These are phyloP conservation scores for Athalia rosae DNA, from an alignment of 2,888 invertebrate genomes.

Conservation along the genomic window DNA sequence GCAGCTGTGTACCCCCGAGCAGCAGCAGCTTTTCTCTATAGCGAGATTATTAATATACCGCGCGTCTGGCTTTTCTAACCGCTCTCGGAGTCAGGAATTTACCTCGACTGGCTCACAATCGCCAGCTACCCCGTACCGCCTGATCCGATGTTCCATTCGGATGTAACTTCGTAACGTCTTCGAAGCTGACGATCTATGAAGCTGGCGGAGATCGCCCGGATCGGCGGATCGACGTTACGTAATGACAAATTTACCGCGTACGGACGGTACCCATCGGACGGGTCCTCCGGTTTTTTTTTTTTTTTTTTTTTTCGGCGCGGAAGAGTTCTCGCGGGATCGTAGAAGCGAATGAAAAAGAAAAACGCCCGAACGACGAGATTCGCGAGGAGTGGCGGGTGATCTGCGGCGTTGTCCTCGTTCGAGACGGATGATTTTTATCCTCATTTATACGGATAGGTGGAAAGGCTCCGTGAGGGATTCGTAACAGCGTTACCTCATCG, in stretches of 20 bases:
- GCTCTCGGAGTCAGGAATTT: slow-evolving; percentile 31
- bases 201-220: slow-evolving; percentile 56
- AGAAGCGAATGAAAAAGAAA: background rate
- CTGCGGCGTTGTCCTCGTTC: background rate
- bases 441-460: slow-evolving; percentile 55
- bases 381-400: slow-evolving; percentile 9
- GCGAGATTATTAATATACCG: slow-evolving; percentile 50
- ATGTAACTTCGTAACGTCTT: slow-evolving; percentile 47
- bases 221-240: slow-evolving; percentile 53
- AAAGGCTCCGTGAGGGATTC: slow-evolving; percentile 57
- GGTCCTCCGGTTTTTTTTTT: too few relatives aligned
- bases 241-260: slow-evolving; percentile 55
- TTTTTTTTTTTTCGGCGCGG: too few relatives aligned
- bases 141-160: slow-evolving; percentile 48
- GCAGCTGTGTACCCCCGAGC: background rate
- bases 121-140: slow-evolving; percentile 48
- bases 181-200: slow-evolving; percentile 52
- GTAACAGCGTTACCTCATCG: slow-evolving; percentile 53
- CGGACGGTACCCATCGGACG: too few relatives aligned
- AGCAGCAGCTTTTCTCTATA: slow-evolving; percentile 45
- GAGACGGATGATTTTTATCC: slow-evolving; percentile 31
- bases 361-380: slow-evolving; percentile 12
- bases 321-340: too few relatives aligned
- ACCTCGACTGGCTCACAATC: slow-evolving; percentile 48
- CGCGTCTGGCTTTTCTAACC: slow-evolving; percentile 43